A percentile compares a stretch with the other conserved stretches of the same genome.
Evolutionary conservation across 1,140 invertebrate genomes (phyloP).

Genomic region (Heliconius himera): DNA sequence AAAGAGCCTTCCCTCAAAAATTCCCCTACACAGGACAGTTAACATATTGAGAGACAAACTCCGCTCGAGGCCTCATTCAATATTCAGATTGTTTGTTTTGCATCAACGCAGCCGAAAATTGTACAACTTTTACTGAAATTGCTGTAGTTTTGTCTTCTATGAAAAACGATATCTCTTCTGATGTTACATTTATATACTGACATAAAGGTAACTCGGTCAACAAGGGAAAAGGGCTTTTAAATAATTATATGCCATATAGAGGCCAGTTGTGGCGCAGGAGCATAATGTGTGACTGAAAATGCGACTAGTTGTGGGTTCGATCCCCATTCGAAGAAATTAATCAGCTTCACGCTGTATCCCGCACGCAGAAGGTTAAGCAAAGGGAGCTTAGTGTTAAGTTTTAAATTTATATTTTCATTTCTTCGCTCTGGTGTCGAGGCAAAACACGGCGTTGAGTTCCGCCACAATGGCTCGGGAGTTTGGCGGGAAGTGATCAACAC

Average conservation of each 20-base stretch:
- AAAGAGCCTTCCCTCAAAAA: constrained; percentile 51
- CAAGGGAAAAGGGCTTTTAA: neutral
- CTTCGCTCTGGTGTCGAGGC: too few relatives aligned
- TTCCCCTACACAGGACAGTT: constrained; percentile 54
- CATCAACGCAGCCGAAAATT: constrained; percentile 16
- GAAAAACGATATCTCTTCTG: neutral
- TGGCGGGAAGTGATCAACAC: too few relatives aligned
- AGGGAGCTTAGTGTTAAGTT: too few relatives aligned
- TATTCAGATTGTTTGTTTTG: constrained; percentile 60
- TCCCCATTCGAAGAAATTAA: too few relatives aligned
- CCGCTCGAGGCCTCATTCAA: constrained; percentile 57
- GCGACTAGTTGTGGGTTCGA: too few relatives aligned
- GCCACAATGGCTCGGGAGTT: too few relatives aligned
- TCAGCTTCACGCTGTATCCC: too few relatives aligned
- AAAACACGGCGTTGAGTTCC: too few relatives aligned
- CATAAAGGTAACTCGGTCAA: neutral
- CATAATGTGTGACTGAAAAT: too few relatives aligned
- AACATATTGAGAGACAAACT: constrained; percentile 66
- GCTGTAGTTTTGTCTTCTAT: constrained; percentile 22
- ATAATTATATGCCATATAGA: neutral
- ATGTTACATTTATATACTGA: neutral
- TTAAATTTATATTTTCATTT: too few relatives aligned
- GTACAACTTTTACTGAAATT: constrained; percentile 28
- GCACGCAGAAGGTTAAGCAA: too few relatives aligned
- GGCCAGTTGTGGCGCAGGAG: too few relatives aligned